phyloP scores from a whole-genome alignment of 2,113 vertebrate genomes.

The Pycnonotus jocosus region DNA sequence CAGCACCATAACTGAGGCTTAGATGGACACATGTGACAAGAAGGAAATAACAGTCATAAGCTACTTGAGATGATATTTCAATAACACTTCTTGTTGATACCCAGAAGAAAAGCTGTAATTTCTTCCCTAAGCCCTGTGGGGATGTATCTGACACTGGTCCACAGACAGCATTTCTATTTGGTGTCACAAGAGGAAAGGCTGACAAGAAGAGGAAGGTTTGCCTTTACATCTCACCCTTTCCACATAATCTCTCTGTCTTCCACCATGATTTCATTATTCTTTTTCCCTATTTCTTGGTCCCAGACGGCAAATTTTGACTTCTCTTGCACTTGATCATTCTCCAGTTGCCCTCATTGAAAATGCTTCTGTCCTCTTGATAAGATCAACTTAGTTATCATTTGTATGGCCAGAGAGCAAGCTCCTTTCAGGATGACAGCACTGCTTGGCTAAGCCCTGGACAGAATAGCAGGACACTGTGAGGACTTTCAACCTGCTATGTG shows the following conservation, averaged over 20 bases:
- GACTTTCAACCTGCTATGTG: not conserved
- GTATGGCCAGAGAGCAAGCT: not conserved
- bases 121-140: not conserved
- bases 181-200: not conserved
- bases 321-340: not conserved
- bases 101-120: not conserved
- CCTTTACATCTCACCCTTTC: not conserved
- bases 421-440: not conserved
- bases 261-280: not conserved
- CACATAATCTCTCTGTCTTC: not conserved
- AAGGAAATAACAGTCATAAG: not conserved
- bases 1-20: rapidly evolving
- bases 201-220: not conserved
- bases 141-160: not conserved
- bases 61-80: not conserved
- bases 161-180: not conserved
- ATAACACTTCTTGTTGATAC: not conserved
- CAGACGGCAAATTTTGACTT: not conserved
- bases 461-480: not conserved
- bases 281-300: not conserved
- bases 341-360: not conserved
- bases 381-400: not conserved
- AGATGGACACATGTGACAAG: not conserved
- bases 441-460: not conserved
- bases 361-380: not conserved